Base-by-base conservation (phyloP, 2,797 vertebrate genomes). In the Telmatherina bonti region DNA sequence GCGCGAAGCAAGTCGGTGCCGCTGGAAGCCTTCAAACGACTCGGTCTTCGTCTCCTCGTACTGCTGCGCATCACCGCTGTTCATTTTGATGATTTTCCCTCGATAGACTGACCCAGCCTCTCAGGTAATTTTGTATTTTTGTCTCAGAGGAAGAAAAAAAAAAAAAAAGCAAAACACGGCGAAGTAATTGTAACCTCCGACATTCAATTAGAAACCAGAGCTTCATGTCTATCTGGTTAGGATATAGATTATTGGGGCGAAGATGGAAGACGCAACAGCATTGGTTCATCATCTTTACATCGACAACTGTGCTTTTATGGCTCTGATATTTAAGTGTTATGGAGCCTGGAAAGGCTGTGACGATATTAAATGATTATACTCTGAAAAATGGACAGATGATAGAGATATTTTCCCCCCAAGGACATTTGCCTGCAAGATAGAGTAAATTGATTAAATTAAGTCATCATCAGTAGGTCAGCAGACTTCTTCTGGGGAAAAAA, bases 81-180 rank as follows among this genome's bases (percentile, higher is more conserved):
- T 65, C 9, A 24, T 38, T 70, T 8, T 38, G 43, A 70, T 62
- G 72, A 45, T 36, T 58, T 55, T 29, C 61, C 13, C 22, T 0
- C 73, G 33, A 18, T 29, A 70, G 4, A 27, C 31, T 45, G 36
- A 49, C 45, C 47, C 71, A 31, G 38, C 70, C 72, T 64, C 62
- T 33, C 82, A 89, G 89, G 91, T 91, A 90, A 88, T 69, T 49
- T 43, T 53, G 0, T 22, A 2, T 47, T 53, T n/a, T 68, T 18
- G 35, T 64, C 61, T 70, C 57, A 0, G 49, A 30, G 22, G 30
- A 30, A 5, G 6, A 9, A 18, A 57, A 15, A 16, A 16, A 4
- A 5, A 20, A 43, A 43, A 11, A 16, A 10, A 68, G n/a, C n/a
- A 4, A 5, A 43, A 68, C 41, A 20, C 35, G 33, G 60, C 60